Base-by-base conservation (phyloP, 1,140 invertebrate genomes). In the Drosophila kepulauana region DNA sequence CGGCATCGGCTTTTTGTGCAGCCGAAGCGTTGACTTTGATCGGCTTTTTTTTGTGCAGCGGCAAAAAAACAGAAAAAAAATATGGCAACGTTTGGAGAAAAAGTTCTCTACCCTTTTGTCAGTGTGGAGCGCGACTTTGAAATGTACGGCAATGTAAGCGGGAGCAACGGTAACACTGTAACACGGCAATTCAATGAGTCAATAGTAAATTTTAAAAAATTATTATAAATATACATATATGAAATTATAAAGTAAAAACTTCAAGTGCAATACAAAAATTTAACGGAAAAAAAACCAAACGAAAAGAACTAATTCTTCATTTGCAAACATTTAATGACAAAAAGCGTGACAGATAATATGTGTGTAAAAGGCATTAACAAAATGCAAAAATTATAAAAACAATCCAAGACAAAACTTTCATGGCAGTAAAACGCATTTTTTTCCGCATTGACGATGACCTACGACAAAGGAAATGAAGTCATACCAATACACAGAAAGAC, bases 391-490 rank as follows among this genome's bases (percentile, higher is more conserved):
- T 25, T 28, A 13, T 8, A 56, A 5, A 16, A 30, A 74, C 48
- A 43, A n/a, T 10, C 20, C 20, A 25, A 30, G n/a, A 49, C 6
- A 38, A 86, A 73, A 59, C 20, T 63, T 67, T 69, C 63, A 77
- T 46, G 54, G 66, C 63, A 65, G 62, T 79, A 75, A 85, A 89
- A 81, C 61, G 64, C 56, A 79, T 90, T 90, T 86, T 90, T 86
- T 81, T 75, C 74, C 69, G 71, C 69, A 85, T 85, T 86, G 86
- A 74, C 82, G 89, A 91, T 91, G 89, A 91, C 89, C 89, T 91
- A 91, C 89, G 89, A 91, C 89, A 91, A 91, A 91, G 89, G 89
- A 91, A 91, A 91, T 89, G 85, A 91, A 91, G 85, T 91, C 89
- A 82, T 85, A 84, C 85, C 74, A 87, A 84, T 54, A 87, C 82